phyloP scores from a whole-genome alignment of 2,797 vertebrate genomes.

The Siniperca obscura region DNA sequence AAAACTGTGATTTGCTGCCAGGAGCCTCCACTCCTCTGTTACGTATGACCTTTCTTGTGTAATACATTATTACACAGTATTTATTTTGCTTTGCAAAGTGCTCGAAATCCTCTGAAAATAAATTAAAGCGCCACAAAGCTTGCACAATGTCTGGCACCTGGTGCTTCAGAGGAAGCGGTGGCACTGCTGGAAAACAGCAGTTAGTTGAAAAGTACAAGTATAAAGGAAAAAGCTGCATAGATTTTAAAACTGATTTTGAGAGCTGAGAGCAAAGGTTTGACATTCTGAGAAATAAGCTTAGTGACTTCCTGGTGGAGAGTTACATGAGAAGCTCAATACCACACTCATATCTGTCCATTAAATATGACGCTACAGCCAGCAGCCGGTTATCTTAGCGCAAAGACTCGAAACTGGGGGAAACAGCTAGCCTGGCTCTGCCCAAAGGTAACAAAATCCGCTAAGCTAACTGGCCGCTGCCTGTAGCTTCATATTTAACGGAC shows the following conservation, averaged over 20 bases:
- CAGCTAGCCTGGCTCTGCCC: not conserved
- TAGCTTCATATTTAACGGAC: not conserved
- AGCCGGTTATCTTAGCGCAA: not conserved
- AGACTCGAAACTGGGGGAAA: not conserved
- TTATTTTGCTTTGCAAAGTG: constrained; percentile 13
- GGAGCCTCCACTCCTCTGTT: not conserved
- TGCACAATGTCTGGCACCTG: not conserved
- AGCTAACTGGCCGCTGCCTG: not conserved
- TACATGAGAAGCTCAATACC: not conserved
- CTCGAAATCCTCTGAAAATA: not conserved
- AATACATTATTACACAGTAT: too few species aligned
- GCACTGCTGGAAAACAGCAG: not conserved
- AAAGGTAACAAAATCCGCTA: not conserved
- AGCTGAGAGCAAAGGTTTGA: not conserved
- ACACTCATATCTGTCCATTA: not conserved
- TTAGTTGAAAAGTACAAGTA: not conserved
- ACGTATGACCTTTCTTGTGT: constrained; percentile 7
- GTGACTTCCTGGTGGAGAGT: not conserved
- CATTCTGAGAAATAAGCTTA: not conserved
- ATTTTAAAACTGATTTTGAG: not conserved
- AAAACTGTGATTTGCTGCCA: constrained; percentile 27
- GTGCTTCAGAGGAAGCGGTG: not conserved
- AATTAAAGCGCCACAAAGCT: not conserved
- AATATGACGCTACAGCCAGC: not conserved
- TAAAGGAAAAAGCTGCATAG: too few species aligned